Evolutionary conservation across 2,888 invertebrate genomes (phyloP), one percentile per base, ranked within the genome.

Genomic region (Ophraella communa): DNA sequence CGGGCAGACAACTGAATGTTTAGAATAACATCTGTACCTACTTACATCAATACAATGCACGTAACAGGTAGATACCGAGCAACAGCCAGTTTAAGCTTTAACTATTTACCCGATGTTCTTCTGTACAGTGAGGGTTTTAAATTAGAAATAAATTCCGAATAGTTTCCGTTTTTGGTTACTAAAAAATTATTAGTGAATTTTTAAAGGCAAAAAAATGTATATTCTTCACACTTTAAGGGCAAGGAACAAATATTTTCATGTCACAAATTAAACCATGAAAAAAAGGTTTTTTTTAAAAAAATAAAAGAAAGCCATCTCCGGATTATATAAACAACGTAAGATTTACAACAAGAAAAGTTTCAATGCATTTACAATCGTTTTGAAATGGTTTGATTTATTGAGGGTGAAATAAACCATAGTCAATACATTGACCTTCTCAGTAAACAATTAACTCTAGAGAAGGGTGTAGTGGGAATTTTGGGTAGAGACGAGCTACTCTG

Each of bases 21-120:
- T 57, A 57, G 47, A 57, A 57, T 33, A 58, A 49, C 58, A 58
- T 58, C 57, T 49, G 56, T 58, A 58, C 49, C 33, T 58, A 57
- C 57, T 24, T 56, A 45, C 10, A 44, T 56, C 30, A 33, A 58
- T 58, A 58, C 18, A 33, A 47, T 49, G 18, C 44, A 56, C 18
- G 4, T 27, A 56, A 57, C 57, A 58, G 57, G 57, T 58, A 58
- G 49, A 8, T 49, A 39, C 27, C 17, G 35, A 53, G n/a, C 20
- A 17, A 18, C 33, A 20, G 33, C 33, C 4, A 27, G n/a, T 51
- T 51, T 18, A 30, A 18, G 17, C 27, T 30, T 30, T 30, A 30
- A 10, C 11, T 30, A 30, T 7, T 3, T 30, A 11, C 27, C 10
- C 2, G 10, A 39, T n/a, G 11, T n/a, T 42, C 14, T 42, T n/a